A percentile compares a stretch with the other conserved stretches of the same genome.
Evolutionary conservation across 1,140 invertebrate species (phyloP).

Genomic region (Drosophila tsacasi): DNA sequence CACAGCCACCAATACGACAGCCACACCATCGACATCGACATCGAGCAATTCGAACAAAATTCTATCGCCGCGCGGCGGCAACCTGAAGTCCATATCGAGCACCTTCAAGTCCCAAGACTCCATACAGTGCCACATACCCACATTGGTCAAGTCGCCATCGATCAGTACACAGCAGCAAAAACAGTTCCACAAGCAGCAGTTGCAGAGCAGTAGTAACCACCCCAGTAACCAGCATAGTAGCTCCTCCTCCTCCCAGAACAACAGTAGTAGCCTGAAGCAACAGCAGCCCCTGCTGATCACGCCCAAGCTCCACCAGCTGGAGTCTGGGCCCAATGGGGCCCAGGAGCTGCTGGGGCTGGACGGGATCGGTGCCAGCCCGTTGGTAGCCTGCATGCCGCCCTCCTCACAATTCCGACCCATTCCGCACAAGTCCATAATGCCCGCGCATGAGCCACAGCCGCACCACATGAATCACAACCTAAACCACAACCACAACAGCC

Average conservation of each 20-base stretch:
- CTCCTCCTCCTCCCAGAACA: constrained; percentile 48
- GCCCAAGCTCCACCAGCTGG: constrained; percentile 80
- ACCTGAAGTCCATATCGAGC: constrained; percentile 83
- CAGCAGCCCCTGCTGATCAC: constrained; percentile 81
- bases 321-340: constrained; percentile 50
- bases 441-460: constrained; percentile 67
- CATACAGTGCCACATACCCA: constrained; percentile 84
- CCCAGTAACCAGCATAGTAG: constrained; percentile 40
- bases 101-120: constrained; percentile 85
- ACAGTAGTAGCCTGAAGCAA: constrained; percentile 76
- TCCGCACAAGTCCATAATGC: constrained; percentile 81
- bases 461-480: constrained; percentile 42
- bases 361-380: constrained; percentile 71
- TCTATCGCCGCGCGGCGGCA: constrained; percentile 81
- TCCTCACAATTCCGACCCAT: constrained; percentile 85
- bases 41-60: constrained; percentile 72
- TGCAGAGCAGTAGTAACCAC: constrained; percentile 38
- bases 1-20: constrained; percentile 60
- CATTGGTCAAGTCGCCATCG: constrained; percentile 83
- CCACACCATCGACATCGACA: constrained; percentile 61
- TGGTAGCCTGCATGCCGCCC: constrained; percentile 84
- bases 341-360: constrained; percentile 73
- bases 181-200: constrained; percentile 73
- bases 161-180: constrained; percentile 83
- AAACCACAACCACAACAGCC: constrained; percentile 35